phyloP scores from a whole-genome alignment of 2,113 vertebrate species.

The Gavialis gangeticus region DNA sequence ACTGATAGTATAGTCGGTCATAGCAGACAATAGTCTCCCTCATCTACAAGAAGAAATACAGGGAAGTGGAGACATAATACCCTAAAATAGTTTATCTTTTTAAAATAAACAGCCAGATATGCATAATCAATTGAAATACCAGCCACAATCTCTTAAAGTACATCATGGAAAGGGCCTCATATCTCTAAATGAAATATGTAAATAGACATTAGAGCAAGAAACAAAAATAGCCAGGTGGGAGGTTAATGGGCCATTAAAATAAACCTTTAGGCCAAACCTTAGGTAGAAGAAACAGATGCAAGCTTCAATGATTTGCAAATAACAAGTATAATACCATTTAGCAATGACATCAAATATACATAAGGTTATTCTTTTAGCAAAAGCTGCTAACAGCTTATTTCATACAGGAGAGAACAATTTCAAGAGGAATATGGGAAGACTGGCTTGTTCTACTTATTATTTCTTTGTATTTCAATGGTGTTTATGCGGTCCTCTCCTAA shows the following conservation, averaged over 20 bases:
- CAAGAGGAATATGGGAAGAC: not conserved
- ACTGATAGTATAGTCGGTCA: not conserved
- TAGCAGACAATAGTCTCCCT: not conserved
- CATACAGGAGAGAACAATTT: not conserved
- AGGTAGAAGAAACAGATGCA: conserved; percentile 1
- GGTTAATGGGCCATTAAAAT: conserved; percentile 33
- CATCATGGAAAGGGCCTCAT: not conserved
- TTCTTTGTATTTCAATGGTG: not conserved
- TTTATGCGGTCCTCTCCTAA: not conserved
- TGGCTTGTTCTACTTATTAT: not conserved
- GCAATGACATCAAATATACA: conserved; percentile 18
- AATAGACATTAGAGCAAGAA: not conserved
- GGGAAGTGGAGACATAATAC: not conserved
- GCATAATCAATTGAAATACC: not conserved
- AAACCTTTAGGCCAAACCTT: not conserved
- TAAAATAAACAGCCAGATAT: not conserved
- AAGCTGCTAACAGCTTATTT: not conserved
- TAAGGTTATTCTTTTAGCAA: not conserved
- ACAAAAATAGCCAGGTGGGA: not conserved
- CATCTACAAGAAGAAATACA: not conserved
- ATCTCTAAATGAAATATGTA: not conserved
- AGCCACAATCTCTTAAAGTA: not conserved
- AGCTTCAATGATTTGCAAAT: conserved; percentile 10
- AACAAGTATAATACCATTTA: conserved; percentile 19
- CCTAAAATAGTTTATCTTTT: not conserved